Evolutionary conservation across 2,797 vertebrate genomes (phyloP).

Genomic region (Linurgus olivaceus): DNA sequence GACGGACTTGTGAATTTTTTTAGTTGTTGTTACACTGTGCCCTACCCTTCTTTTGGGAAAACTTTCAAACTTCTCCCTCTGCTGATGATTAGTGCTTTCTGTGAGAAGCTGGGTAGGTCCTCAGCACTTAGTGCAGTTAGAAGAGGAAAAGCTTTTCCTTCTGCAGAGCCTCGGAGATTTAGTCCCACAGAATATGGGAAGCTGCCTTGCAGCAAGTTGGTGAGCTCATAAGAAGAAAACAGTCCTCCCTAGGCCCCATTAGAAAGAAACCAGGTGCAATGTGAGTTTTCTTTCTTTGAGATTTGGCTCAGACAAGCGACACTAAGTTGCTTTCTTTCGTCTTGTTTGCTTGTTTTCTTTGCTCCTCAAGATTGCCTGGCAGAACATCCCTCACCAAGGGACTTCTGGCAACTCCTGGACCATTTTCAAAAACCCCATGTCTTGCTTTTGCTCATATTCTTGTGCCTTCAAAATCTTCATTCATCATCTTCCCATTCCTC

Average conservation of each 20-base stretch:
- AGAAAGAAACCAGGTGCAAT: background rate
- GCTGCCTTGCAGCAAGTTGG: background rate
- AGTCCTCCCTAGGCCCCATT: rapidly evolving
- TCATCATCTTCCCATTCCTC: background rate
- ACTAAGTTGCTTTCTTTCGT: background rate
- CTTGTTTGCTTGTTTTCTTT: background rate
- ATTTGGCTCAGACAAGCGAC: background rate
- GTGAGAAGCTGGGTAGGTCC: background rate
- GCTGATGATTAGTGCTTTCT: background rate
- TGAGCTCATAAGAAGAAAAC: background rate
- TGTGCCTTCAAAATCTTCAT: background rate
- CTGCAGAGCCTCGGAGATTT: background rate
- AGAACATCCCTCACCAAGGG: background rate
- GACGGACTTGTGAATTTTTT: background rate
- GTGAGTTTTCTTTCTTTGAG: background rate
- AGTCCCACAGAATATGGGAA: background rate
- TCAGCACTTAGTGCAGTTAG: background rate
- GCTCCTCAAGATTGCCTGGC: background rate
- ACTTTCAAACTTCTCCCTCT: background rate
- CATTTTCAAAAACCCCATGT: background rate
- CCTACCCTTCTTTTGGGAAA: background rate
- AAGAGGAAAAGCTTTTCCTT: background rate
- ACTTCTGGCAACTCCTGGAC: background rate
- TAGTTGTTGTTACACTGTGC: background rate
- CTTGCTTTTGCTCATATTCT: background rate